Evolutionary conservation across 2,113 vertebrate species (phyloP).

Genomic region (Trematocara zebra): DNA sequence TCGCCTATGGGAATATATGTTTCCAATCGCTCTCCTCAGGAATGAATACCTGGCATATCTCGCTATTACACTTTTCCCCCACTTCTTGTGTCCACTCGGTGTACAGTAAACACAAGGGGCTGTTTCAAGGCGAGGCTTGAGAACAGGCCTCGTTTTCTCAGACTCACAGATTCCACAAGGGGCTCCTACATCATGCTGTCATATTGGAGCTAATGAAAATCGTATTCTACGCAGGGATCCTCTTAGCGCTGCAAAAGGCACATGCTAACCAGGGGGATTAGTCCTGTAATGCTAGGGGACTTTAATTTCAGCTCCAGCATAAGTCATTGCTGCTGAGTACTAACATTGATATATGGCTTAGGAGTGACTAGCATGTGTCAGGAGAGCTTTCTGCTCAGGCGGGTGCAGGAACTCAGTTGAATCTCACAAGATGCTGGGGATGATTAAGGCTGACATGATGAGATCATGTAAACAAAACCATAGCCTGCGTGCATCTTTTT

Average conservation of each 20-base stretch:
- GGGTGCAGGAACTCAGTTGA: background rate
- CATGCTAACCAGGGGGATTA: slow-evolving; percentile 64
- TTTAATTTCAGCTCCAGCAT: slow-evolving; percentile 57
- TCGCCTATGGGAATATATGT: slow-evolving; percentile 39
- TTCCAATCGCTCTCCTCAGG: slow-evolving; percentile 40
- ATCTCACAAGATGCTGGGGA: background rate
- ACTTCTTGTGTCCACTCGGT: slow-evolving; percentile 31
- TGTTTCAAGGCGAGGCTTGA: slow-evolving; percentile 22
- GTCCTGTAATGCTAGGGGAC: slow-evolving; percentile 40
- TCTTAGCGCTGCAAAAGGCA: slow-evolving; percentile 56
- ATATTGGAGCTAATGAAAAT: slow-evolving; percentile 59
- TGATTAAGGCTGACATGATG: slow-evolving; percentile 37
- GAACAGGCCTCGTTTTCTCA: slow-evolving; percentile 26
- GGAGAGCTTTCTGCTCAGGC: background rate
- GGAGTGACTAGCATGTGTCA: background rate
- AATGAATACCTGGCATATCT: slow-evolving; percentile 52
- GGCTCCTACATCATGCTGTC: slow-evolving; percentile 54
- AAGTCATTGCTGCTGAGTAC: slow-evolving; percentile 40
- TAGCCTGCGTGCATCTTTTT: background rate
- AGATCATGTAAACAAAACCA: slow-evolving; percentile 23
- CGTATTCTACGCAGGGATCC: slow-evolving; percentile 48
- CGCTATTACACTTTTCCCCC: background rate
- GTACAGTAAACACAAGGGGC: slow-evolving; percentile 51
- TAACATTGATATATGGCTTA: slow-evolving; percentile 47
- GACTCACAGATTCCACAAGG: slow-evolving; percentile 47